Conservation (phyloP, 92 coral and sea anemone species). For the Pocillopora meandrina region DNA sequence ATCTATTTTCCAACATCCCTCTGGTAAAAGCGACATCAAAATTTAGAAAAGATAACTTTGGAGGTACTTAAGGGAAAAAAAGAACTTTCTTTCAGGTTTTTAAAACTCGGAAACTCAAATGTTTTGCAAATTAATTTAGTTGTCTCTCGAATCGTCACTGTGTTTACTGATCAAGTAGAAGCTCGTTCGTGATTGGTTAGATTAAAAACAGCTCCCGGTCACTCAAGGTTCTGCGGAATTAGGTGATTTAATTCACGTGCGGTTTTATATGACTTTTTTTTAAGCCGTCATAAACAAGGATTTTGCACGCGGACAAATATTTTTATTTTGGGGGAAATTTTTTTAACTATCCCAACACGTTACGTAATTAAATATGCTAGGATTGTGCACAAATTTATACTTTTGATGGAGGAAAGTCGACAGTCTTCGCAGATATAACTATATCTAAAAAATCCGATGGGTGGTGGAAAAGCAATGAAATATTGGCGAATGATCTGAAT, state of each 20-base stretch:
- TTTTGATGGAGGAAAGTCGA: no score
- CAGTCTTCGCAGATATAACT: no score
- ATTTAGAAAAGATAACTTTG: neutral
- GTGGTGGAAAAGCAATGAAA: no score
- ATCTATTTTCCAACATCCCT: neutral
- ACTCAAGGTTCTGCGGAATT: conserved; percentile 6
- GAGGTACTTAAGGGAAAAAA: neutral
- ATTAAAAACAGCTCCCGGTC: neutral
- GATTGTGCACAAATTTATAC: no score
- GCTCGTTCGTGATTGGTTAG: conserved; percentile 15
- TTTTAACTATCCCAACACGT: no score
- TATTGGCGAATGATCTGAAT: no score
- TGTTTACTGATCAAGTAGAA: neutral
- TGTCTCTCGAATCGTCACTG: neutral
- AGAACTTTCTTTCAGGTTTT: neutral
- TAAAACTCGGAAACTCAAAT: neutral
- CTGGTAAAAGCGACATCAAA: neutral
- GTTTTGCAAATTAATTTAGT: neutral
- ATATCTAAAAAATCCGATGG: no score
- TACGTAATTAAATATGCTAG: no score
- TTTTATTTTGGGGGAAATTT: no score
- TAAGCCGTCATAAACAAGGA: neutral
- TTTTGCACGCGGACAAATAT: neutral
- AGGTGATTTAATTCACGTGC: neutral
- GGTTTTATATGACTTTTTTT: no score